Base-by-base conservation (phyloP, 2,113 vertebrate genomes). In the Pomatorhinus ruficollis region DNA sequence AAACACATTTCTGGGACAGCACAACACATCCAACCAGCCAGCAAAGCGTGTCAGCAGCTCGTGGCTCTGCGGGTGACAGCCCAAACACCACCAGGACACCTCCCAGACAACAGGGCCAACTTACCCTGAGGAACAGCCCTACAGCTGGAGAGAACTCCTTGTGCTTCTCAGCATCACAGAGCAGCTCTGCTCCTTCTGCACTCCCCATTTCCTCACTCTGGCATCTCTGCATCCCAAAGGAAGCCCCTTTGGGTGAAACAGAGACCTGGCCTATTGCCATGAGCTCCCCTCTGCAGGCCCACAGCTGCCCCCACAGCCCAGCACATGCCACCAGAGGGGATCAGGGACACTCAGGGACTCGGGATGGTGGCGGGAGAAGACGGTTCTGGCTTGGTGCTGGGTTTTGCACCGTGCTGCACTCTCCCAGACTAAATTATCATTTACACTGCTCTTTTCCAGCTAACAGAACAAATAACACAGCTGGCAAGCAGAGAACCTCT, bases 321-420 rank as follows among this genome's bases (percentile, higher is more conserved):
- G 71, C 21, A 2, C 11, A 0, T 8, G 53, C 39, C 5, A 0
- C 4, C 6, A 22, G 72, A 84, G 69, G 54, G 42, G n/a, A 57
- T 28, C 10, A 5, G 70, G 47, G 61, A 45, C 12, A 1, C 4
- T 30, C 19, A 30, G 66, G 61, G 53, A 39, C 2, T 8, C 2
- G 37, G 33, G 31, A 5, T 3, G 44, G 52, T 31, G 21, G 50
- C 50, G 18, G 60, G 52, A 30, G 66, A 52, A 33, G 27, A 15
- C 0, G 0, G 35, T 3, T 22, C 53, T 57, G 42, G 5, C 44
- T 49, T 4, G 17, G 77, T 63, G 23, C 54, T 33, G 75, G 59
- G 47, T 20, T 54, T 35, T 81, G 59, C 27, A 12, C 28, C 7
- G 47, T 23, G 60, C 61, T 81, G 64, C 52, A 7, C 42, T 79